Conservation (phyloP, 2,797 vertebrate genomes). For the Protosalanx chinensis region DNA sequence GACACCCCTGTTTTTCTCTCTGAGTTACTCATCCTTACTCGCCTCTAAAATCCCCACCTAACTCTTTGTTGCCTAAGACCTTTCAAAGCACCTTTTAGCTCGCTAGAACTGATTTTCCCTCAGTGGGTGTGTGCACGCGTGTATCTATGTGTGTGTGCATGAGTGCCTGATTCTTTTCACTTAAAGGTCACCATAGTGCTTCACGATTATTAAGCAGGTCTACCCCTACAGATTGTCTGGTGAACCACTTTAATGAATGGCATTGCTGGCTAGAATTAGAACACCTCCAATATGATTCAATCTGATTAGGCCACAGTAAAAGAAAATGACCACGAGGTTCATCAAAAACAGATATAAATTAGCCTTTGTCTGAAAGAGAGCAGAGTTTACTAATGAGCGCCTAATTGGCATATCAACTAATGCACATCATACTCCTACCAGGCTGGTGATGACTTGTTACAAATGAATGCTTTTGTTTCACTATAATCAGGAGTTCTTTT, state of each 20-base stretch:
- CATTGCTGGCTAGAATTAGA: constrained; percentile 38
- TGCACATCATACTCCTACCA: constrained; percentile 42
- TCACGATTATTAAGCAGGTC: constrained; percentile 42
- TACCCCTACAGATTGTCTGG: constrained; percentile 28
- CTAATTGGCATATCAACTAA: constrained; percentile 53
- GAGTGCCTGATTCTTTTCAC: not conserved
- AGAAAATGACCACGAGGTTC: constrained; percentile 41
- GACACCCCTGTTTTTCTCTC: constrained; percentile 35
- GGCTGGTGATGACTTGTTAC: constrained; percentile 22
- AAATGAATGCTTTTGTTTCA: constrained; percentile 46
- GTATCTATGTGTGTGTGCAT: constrained; percentile 7
- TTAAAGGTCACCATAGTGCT: constrained; percentile 46
- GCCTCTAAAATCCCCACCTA: constrained; percentile 46
- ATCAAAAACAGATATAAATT: constrained; percentile 32
- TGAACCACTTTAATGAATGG: constrained; percentile 36
- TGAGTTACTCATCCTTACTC: constrained; percentile 55
- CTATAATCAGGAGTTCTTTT: constrained; percentile 39
- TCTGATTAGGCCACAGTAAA: constrained; percentile 43
- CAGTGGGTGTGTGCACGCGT: not conserved
- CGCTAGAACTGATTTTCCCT: constrained; percentile 4
- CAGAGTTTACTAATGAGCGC: constrained; percentile 42
- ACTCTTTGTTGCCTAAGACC: constrained; percentile 22
- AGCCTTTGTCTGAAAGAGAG: constrained; percentile 30
- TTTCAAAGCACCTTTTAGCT: constrained; percentile 30
- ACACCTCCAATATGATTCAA: constrained; percentile 48